Conservation (phyloP, 37 sponge, comb jelly and placozoan species). For the Chondrosia reniformis region DNA sequence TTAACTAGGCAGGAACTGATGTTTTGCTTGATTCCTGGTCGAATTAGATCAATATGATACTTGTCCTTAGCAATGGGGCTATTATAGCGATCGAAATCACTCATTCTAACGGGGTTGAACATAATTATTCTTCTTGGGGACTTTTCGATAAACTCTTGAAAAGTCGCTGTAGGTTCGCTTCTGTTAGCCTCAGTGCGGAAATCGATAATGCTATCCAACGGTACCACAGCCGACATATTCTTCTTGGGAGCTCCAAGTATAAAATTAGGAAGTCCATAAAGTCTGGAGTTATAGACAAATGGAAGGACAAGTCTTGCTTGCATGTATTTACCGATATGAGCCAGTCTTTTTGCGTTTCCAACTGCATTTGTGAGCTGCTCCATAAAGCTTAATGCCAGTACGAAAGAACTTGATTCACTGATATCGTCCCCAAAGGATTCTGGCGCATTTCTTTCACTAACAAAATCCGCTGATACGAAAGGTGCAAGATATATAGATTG, state of each 20-base stretch:
- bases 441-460: too few relatives aligned
- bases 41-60: neutral
- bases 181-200: neutral
- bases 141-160: neutral
- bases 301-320: neutral
- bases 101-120: neutral
- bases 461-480: neutral
- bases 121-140: neutral
- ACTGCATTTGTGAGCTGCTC: conserved; percentile 12
- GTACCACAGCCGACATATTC: too few relatives aligned
- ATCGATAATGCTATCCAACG: neutral
- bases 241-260: neutral
- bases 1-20: neutral
- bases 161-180: neutral
- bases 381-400: neutral
- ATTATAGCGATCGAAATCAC: neutral
- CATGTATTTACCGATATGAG: neutral
- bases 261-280: conserved; percentile 5
- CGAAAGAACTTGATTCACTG: neutral
- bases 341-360: neutral
- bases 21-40: neutral
- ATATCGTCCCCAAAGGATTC: too few relatives aligned
- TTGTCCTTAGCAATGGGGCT: neutral
- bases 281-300: neutral
- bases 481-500: too few relatives aligned